phyloP scores from a whole-genome alignment of 2,113 vertebrate species.

The Sphaerodactylus townsendi region DNA sequence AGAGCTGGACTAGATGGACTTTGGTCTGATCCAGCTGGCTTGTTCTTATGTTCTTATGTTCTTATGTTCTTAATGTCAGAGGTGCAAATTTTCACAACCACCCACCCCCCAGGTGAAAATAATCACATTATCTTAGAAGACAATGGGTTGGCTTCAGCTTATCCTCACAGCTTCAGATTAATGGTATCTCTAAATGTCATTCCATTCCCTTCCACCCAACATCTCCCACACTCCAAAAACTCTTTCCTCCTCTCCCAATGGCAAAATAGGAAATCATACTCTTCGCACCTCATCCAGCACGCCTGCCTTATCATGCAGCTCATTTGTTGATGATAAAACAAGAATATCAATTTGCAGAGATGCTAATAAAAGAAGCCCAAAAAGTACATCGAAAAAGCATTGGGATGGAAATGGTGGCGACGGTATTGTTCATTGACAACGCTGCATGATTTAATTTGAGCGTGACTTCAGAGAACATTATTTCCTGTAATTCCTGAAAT shows the following conservation, averaged over 20 bases:
- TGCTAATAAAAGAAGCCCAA: constrained; percentile 6
- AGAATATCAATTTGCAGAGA: accelerated
- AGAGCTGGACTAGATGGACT: too few relatives aligned
- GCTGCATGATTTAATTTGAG: not conserved
- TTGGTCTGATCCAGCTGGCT: too few relatives aligned
- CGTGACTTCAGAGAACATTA: not conserved
- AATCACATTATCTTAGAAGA: too few relatives aligned
- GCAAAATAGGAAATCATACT: not conserved
- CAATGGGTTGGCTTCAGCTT: too few relatives aligned
- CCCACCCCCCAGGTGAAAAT: too few relatives aligned
- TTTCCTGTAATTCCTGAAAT: not conserved
- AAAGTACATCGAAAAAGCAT: not conserved
- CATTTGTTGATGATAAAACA: not conserved
- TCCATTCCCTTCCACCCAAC: not conserved
- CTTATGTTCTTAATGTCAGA: too few relatives aligned
- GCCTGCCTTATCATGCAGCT: not conserved
- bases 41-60: too few relatives aligned
- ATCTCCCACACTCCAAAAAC: too few relatives aligned
- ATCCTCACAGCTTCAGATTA: too few relatives aligned
- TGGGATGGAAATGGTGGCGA: not conserved
- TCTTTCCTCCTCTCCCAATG: not conserved
- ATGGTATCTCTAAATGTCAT: not conserved
- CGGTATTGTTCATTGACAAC: accelerated
- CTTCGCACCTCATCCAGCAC: not conserved
- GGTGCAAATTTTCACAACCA: too few relatives aligned